phyloP scores from a whole-genome alignment of 2,113 vertebrate genomes.

The Seriola dumerili region DNA sequence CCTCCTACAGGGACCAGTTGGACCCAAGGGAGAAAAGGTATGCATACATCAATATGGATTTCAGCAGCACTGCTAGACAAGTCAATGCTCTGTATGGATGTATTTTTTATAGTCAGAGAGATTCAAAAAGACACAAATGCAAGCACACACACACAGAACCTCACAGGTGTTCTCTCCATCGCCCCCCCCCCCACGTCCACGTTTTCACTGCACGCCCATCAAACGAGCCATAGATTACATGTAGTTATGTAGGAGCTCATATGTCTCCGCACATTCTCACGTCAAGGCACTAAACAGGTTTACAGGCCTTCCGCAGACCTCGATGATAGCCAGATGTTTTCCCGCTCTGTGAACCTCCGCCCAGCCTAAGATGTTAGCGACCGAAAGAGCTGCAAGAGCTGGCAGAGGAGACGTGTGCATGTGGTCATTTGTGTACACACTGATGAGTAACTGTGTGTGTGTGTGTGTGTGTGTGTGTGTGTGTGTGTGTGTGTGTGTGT shows the following conservation, averaged over 20 bases:
- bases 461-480: neutral
- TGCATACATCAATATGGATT: slow-evolving; percentile 68
- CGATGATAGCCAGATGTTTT: slow-evolving; percentile 78
- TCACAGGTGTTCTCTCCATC: slow-evolving; percentile 39
- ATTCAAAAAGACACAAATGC: neutral
- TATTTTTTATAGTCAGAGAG: slow-evolving; percentile 9
- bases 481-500: neutral
- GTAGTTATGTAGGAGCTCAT: slow-evolving; percentile 62
- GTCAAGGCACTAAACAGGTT: slow-evolving; percentile 70
- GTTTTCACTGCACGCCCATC: slow-evolving; percentile 39
- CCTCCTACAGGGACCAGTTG: slow-evolving; percentile 88
- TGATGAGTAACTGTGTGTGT: slow-evolving; percentile 1
- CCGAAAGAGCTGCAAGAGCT: slow-evolving; percentile 16
- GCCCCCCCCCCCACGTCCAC: slow-evolving; percentile 25
- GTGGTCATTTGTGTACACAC: slow-evolving; percentile 20
- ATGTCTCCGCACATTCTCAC: slow-evolving; percentile 70
- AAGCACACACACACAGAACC: neutral
- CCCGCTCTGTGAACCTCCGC: slow-evolving; percentile 58
- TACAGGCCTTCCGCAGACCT: slow-evolving; percentile 51
- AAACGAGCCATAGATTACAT: slow-evolving; percentile 64
- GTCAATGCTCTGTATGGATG: neutral
- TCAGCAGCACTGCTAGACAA: slow-evolving; percentile 18
- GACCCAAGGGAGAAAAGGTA: slow-evolving; percentile 97
- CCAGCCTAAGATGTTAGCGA: slow-evolving; percentile 42
- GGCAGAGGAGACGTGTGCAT: slow-evolving; percentile 24